phyloP scores from a whole-genome alignment of 2,113 vertebrate genomes.

The Labrus mixtus region DNA sequence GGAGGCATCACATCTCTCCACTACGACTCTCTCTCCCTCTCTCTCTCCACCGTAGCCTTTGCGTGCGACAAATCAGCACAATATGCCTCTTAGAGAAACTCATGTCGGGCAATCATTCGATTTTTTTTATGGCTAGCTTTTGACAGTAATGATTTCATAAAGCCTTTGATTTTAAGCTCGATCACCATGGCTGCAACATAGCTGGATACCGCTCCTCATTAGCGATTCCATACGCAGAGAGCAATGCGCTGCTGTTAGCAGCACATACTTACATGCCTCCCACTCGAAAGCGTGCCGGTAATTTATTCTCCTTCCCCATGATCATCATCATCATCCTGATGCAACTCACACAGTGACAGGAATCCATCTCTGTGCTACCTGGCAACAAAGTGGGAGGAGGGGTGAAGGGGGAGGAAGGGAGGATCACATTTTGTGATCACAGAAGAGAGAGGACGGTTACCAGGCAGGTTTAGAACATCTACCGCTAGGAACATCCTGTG shows the following conservation, averaged over 20 bases:
- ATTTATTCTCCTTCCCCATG: slow-evolving; percentile 72
- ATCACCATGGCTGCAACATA: slow-evolving; percentile 61
- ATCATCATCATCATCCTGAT: slow-evolving; percentile 74
- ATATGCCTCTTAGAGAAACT: slow-evolving; percentile 45
- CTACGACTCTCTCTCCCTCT: slow-evolving; percentile 4
- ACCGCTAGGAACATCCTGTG: slow-evolving; percentile 10
- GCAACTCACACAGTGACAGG: slow-evolving; percentile 73
- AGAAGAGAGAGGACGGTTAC: slow-evolving; percentile 56
- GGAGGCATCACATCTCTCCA: slow-evolving; percentile 17
- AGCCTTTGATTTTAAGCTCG: slow-evolving; percentile 72
- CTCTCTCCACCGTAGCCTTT: slow-evolving; percentile 19
- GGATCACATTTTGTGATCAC: slow-evolving; percentile 63
- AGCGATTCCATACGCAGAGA: slow-evolving; percentile 71
- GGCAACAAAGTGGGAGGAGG: slow-evolving; percentile 68
- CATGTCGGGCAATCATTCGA: slow-evolving; percentile 59
- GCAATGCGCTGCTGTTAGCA: slow-evolving; percentile 54
- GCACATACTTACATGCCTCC: slow-evolving; percentile 74
- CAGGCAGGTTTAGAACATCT: slow-evolving; percentile 59
- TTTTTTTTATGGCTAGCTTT: slow-evolving; percentile 46
- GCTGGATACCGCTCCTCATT: slow-evolving; percentile 66
- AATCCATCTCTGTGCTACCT: slow-evolving; percentile 73
- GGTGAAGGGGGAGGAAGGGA: slow-evolving; percentile 23
- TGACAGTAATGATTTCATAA: slow-evolving; percentile 72
- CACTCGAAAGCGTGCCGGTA: slow-evolving; percentile 70
- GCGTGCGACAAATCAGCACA: slow-evolving; percentile 44